Percentiles rank a stretch among this genome's conserved stretches.
Conservation (phyloP, 2,113 vertebrate genomes). For the Nansenia antarctica region DNA sequence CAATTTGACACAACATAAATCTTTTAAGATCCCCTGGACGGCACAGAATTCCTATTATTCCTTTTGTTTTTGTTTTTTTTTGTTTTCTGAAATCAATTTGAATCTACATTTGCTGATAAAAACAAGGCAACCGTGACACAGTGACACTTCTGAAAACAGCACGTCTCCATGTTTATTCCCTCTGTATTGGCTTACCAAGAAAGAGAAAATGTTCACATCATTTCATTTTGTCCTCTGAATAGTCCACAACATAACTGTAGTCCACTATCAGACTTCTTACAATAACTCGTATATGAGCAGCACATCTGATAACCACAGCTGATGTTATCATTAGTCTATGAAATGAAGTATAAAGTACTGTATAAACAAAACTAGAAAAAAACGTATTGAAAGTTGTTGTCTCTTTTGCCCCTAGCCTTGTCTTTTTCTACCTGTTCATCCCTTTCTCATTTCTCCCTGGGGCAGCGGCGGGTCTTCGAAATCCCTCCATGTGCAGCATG, state of each 20-base stretch:
- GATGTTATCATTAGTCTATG: neutral
- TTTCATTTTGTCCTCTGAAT: neutral
- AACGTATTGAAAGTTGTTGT: neutral
- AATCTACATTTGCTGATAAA: too few species aligned
- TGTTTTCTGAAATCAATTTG: too few species aligned
- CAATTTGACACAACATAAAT: constrained; percentile 51
- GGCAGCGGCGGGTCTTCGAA: constrained; percentile 51
- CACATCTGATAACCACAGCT: neutral
- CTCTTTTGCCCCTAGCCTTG: neutral
- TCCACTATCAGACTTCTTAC: neutral
- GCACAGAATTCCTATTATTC: neutral
- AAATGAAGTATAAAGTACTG: neutral
- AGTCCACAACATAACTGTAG: neutral
- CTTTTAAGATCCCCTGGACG: constrained; percentile 11
- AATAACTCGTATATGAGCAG: too few species aligned
- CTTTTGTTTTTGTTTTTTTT: neutral
- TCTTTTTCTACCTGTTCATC: constrained; percentile 24
- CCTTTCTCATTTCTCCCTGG: constrained; percentile 43
- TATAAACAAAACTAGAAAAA: neutral
- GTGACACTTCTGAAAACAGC: too few species aligned
- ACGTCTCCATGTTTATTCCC: too few species aligned
- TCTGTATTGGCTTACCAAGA: neutral
- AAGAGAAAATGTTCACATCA: neutral
- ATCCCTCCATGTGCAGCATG: constrained; percentile 54
- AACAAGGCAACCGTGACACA: too few species aligned